Evolutionary conservation across 64 coral and sea anemone species (phyloP), one percentile per base, ranked within the genome.

Genomic region (Astreopora myriophthalma): DNA sequence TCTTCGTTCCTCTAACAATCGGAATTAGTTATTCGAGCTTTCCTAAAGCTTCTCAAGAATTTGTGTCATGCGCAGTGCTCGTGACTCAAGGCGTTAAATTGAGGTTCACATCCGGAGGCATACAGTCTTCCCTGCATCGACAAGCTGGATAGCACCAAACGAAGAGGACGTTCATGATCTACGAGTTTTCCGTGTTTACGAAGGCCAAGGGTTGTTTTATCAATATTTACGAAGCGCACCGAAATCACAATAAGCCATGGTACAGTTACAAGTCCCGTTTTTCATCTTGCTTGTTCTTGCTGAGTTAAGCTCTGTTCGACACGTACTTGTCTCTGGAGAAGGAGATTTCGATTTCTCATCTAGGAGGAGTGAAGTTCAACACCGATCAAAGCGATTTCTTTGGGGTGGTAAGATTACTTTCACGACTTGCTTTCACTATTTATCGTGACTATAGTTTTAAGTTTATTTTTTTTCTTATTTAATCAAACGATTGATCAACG

Each of bases 1-100:
- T 27, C 13, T 51, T 40, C 27, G 5, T 51, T 65, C n/a, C 23
- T 31, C 9, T 39, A 3, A 64, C 55, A 62, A 2, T 16, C 12
- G 35, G 9, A 64, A 48, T 12, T 11, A 24, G 49, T 83, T 35
- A 83, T 38, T 37, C 31, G 57, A 65, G 79, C 79, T 83, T 64
- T 64, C n/a, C 19, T 25, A 83, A 64, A 65, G 79, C 79, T 83
- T 65, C 64, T 83, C 79, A 38, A 62, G 51, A 83, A 65, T 83
- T 83, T 24, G 57, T 32, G 57, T 65, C 55, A 63, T 31, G 34
- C 20, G 48, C 26, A 12, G 9, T 38, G 1, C 22, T 34, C 19
- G 37, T 33, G 14, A 25, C 79, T 62, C 12, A 65, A 19, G 48
- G 65, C 20, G 33, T 71, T 71, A 73, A 68, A 32, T 13, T 71